Evolutionary conservation across 2,113 vertebrate genomes (phyloP), one percentile per base, ranked within the genome.

Genomic region (Coryphaenoides rupestris): DNA sequence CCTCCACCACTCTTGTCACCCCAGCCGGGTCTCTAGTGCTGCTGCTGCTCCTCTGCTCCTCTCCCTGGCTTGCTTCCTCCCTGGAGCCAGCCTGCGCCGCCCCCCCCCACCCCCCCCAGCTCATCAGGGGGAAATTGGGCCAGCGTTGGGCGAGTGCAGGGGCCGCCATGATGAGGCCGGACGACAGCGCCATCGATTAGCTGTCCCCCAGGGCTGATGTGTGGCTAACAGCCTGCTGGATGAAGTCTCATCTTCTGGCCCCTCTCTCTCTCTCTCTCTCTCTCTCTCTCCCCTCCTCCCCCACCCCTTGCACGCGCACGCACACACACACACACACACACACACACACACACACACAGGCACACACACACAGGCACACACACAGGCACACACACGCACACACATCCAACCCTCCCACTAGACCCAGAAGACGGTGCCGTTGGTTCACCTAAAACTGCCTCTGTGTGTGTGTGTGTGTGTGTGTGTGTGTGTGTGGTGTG

Each of bases 181-280:
- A 88, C 77, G 82, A 89, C 89, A 87, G 83, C 79, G 59, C 70
- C 78, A 91, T 91, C 82, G 90, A 91, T 90, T 90, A 88, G 76
- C 85, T 91, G 90, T 90, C 86, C 88, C 87, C 75, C 67, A 79
- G 86, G 82, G 80, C 86, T 88, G 87, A 90, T 87, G 82, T 89
- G 88, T 88, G 86, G 81, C 78, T 90, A 89, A 88, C 80, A 73
- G 83, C 78, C 75, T 64, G 75, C 69, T 73, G 75, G 74, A 81
- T 80, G 63, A 56, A 82, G 76, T 74, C 85, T 87, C 76, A 81
- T 81, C 79, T 81, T n/a, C n/a, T n/a, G n/a, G n/a, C n/a, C n/a
- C n/a, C n/a, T n/a, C n/a, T n/a, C n/a, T n/a, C n/a, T n/a, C n/a
- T n/a, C n/a, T n/a, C n/a, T n/a, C n/a, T n/a, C n/a, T n/a, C n/a